phyloP scores from a whole-genome alignment of 2,888 invertebrate genomes.

The Plagiodera versicolora region DNA sequence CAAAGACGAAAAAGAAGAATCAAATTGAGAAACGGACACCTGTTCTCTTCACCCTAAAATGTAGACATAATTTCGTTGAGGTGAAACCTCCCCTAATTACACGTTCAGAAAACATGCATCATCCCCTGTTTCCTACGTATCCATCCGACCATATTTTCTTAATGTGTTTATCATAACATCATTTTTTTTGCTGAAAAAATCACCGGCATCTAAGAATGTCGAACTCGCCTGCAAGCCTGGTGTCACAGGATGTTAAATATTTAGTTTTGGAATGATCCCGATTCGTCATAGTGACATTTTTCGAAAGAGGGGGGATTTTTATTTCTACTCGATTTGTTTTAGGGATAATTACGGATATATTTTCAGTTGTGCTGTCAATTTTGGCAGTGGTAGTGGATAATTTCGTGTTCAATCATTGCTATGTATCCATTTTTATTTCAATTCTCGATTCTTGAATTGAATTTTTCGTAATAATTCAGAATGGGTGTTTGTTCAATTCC shows the following conservation, averaged over 20 bases:
- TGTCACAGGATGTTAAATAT: not conserved
- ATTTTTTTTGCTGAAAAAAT: slow-evolving; percentile 22
- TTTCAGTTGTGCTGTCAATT: no score
- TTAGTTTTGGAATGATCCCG: not conserved
- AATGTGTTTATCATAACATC: slow-evolving; percentile 24
- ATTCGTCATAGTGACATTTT: not conserved
- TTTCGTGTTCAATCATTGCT: no score
- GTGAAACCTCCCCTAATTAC: slow-evolving; percentile 13
- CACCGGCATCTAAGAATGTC: slow-evolving; percentile 1
- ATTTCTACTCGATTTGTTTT: no score
- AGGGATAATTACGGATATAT: no score
- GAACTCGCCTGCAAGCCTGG: not conserved
- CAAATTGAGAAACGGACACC: not conserved
- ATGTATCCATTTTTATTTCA: no score
- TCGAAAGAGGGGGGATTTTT: no score
- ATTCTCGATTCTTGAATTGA: no score
- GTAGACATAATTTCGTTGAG: not conserved
- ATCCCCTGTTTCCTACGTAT: slow-evolving; percentile 16
- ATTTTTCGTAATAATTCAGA: no score
- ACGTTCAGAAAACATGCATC: slow-evolving; percentile 24
- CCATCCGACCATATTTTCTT: slow-evolving; percentile 21
- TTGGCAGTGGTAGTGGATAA: no score
- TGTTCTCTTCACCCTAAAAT: not conserved
- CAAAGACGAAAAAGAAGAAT: no score
- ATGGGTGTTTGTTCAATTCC: no score